Base-by-base conservation (phyloP, 2,888 invertebrate genomes). In the Torymus texanus region DNA sequence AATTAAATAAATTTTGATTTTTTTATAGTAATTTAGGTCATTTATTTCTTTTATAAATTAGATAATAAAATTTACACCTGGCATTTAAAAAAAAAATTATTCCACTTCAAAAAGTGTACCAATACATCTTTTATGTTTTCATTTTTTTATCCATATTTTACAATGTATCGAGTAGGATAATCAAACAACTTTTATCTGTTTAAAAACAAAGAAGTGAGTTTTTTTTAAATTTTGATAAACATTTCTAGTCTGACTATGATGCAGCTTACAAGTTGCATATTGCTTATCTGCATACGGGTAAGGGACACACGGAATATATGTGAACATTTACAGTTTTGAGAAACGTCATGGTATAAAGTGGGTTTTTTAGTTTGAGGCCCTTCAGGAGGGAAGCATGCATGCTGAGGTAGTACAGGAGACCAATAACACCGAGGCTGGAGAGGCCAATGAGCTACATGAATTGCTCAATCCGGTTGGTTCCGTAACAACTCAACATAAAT, bases 331-430 rank as follows among this genome's bases (percentile, higher is more conserved):
- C 24, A 56, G 8, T 75, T 58, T 58, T 21, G 63, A 56, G n/a
- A 78, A 56, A 16, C 16, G 58, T 56, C 16, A 65, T 70, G 66
- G 71, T 76, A 55, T 67, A 70, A 74, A 83, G 66, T 65, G 87
- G 87, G 82, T 88, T 87, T 87, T 90, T 88, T 90, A 90, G 90
- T 89, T 87, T 86, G 90, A 89, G 81, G 88, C 87, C 84, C 86
- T 90, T 85, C 88, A 88, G 87, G 90, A 90, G 84, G 85, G 88
- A 86, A 86, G 83, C 86, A 86, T 90, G 88, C 89, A 89, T 88
- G 88, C 83, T 71, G 88, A 87, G 84, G 83, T 88, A 86, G 85
- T 85, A 78, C 88, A 88, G 85, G 88, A 85, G 82, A 84, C 79
- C 84, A 77, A 84, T 85, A 83, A 85, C 85, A 86, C 85, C 81